These are phyloP conservation scores for Seira sanloemensis DNA, from an alignment of 2,888 invertebrate genomes.

Conservation along the genomic window DNA sequence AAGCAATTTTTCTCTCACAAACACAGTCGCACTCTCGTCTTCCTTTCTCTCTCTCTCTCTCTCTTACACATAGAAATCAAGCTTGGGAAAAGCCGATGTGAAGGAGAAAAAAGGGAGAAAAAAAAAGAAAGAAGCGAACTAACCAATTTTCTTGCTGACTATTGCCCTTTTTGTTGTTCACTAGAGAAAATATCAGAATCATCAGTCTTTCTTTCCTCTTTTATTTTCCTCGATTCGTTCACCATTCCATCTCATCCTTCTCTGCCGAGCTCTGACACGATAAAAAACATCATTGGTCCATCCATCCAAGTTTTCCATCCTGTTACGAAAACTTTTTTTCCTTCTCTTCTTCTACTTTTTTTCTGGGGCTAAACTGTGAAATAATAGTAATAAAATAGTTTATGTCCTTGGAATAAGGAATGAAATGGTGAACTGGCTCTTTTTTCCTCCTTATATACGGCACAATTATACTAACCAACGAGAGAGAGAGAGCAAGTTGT, in stretches of 20 bases:
- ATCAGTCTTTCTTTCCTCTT: constrained; percentile 69
- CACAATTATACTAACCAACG: constrained; percentile 8
- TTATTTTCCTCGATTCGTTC: constrained; percentile 63
- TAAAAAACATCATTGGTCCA: constrained; percentile 28
- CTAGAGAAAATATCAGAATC: constrained; percentile 69
- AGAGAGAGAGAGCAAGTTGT: too few relatives aligned
- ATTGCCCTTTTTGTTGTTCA: constrained; percentile 71
- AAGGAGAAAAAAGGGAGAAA: constrained; percentile 26
- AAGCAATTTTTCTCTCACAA: constrained; percentile 52
- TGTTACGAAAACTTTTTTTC: too few relatives aligned
- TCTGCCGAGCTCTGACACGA: constrained; percentile 17
- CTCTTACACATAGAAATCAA: constrained; percentile 37
- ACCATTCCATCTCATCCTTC: constrained; percentile 25
- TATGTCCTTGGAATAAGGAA: background rate
- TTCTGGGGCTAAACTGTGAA: background rate
- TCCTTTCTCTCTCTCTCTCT: background rate
- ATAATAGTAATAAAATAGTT: constrained; percentile 17
- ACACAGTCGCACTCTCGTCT: background rate
- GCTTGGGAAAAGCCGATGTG: background rate
- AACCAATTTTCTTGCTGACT: constrained; percentile 73
- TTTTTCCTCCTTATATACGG: background rate
- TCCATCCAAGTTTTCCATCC: background rate
- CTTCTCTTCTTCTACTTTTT: background rate
- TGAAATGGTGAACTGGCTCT: background rate
- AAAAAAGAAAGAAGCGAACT: constrained; percentile 29